These are phyloP conservation scores for Fregetta grallaria DNA, from an alignment of 2,113 vertebrate species.

Conservation along the genomic window DNA sequence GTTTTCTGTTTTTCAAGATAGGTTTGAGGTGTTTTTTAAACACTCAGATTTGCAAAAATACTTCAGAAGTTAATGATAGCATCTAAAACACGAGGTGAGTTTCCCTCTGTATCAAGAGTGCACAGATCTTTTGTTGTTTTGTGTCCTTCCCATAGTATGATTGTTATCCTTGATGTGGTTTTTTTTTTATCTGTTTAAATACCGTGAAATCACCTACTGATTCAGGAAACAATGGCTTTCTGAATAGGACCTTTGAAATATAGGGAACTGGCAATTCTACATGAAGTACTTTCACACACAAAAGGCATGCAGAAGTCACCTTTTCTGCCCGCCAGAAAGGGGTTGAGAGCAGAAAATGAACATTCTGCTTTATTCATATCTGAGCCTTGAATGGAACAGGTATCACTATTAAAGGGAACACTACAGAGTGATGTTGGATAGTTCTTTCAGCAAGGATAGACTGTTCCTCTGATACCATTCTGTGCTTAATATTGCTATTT, in stretches of 20 bases:
- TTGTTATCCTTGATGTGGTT: not conserved
- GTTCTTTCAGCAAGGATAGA: not conserved
- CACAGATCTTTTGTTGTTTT: not conserved
- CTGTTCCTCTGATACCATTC: not conserved
- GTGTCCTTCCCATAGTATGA: not conserved
- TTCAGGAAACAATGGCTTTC: not conserved
- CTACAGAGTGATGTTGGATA: not conserved
- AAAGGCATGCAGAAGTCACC: not conserved
- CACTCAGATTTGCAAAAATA: not conserved
- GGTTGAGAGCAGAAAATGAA: not conserved
- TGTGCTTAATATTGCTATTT: not conserved
- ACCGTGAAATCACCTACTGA: not conserved
- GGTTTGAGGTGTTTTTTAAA: not conserved
- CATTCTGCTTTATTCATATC: not conserved
- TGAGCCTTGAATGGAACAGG: not conserved
- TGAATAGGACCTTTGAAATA: not conserved
- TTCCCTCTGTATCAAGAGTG: not conserved
- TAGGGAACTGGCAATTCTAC: not conserved
- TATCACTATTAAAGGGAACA: not conserved
- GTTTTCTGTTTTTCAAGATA: not conserved
- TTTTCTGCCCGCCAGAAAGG: not conserved
- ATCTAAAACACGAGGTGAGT: not conserved
- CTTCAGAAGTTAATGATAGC: not conserved
- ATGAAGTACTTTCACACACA: not conserved
- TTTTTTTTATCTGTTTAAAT: not conserved